These are phyloP conservation scores for Tragelaphus buxtoni DNA, from an alignment of 2,113 vertebrate genomes.

Conservation along the genomic window DNA sequence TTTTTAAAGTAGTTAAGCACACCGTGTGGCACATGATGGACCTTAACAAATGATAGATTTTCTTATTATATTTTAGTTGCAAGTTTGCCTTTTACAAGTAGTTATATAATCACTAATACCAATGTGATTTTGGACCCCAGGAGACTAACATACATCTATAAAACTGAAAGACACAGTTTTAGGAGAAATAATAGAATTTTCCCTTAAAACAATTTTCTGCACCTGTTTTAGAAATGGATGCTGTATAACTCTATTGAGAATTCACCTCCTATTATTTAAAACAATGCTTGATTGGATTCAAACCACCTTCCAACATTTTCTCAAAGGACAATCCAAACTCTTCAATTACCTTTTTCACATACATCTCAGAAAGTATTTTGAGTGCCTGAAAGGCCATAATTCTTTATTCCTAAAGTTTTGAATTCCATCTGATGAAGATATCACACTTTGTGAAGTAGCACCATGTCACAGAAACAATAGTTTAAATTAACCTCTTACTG, in stretches of 20 bases:
- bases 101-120: neutral
- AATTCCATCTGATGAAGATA: conserved; percentile 75
- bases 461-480: conserved; percentile 70
- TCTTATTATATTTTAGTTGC: neutral
- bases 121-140: neutral
- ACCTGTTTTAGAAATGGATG: neutral
- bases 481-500: conserved; percentile 72
- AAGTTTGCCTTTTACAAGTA: neutral
- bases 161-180: conserved; percentile 3
- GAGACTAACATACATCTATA: neutral
- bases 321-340: conserved; percentile 69
- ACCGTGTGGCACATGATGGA: neutral
- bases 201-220: neutral
- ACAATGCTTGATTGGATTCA: conserved; percentile 67
- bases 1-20: neutral
- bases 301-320: conserved; percentile 45
- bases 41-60: neutral
- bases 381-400: conserved; percentile 69
- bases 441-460: conserved; percentile 23
- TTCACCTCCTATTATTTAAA: conserved; percentile 61
- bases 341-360: conserved; percentile 71
- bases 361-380: conserved; percentile 63
- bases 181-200: conserved; percentile 4
- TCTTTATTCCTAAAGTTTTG: conserved; percentile 67
- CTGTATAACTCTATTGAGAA: conserved; percentile 33